Evolutionary conservation across 37 sponge, comb jelly and placozoan genomes (phyloP).

Genomic region (Halisarca cf. caerulea): DNA sequence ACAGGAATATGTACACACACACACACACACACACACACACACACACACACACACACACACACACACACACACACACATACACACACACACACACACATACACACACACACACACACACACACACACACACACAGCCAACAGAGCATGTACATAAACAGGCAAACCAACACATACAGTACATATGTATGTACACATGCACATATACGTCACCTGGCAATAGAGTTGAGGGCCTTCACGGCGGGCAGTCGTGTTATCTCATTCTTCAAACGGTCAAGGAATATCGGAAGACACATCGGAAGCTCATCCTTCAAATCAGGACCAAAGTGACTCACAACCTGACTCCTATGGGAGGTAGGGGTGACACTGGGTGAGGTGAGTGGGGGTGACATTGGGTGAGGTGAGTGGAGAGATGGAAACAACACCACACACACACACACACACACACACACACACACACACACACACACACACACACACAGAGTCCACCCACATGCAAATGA

Average conservation of each 20-base stretch:
- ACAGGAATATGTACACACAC: slow-evolving; percentile 21
- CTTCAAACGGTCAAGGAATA: slow-evolving; percentile 87
- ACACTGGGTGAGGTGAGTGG: too few relatives aligned
- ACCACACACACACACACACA: too few relatives aligned
- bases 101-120: too few relatives aligned
- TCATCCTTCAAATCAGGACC: slow-evolving; percentile 72
- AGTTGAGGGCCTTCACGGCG: slow-evolving; percentile 87
- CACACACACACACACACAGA: too few relatives aligned
- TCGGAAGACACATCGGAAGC: slow-evolving; percentile 80
- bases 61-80: too few relatives aligned
- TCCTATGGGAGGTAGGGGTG: slow-evolving; percentile 37
- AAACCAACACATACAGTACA: background rate
- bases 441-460: too few relatives aligned
- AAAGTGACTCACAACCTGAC: slow-evolving; percentile 80
- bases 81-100: too few relatives aligned
- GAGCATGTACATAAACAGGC: too few relatives aligned
- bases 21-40: background rate
- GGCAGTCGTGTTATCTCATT: slow-evolving; percentile 97
- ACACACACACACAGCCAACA: background rate
- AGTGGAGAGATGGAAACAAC: background rate
- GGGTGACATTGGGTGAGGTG: background rate
- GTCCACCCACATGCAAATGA: slow-evolving; percentile 68
- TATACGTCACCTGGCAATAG: slow-evolving; percentile 74
- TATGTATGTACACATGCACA: background rate
- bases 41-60: too few relatives aligned